Evolutionary conservation across 2,113 vertebrate genomes (phyloP), one percentile per base, ranked within the genome.

Genomic region (Alosa alosa): DNA sequence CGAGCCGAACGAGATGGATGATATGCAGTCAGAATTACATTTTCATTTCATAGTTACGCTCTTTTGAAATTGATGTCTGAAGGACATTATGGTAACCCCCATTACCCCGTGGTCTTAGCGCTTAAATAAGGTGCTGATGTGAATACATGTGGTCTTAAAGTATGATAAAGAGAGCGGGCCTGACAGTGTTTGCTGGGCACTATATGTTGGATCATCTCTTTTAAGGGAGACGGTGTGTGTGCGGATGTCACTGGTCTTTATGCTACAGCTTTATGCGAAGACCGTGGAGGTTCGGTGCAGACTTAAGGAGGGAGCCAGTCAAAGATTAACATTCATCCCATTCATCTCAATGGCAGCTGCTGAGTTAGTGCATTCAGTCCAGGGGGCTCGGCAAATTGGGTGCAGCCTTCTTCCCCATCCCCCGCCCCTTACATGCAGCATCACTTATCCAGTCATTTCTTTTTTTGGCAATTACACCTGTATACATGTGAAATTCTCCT

Each of bases 1-100:
- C 1, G 25, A 72, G 64, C 25, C 9, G 64, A 72, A 72, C 64
- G 25, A 72, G 64, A 72, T 36, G 64, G 64, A 68, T 31, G 64
- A 72, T 72, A 72, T 72, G 64, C 8, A 72, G n/a, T 72, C 13
- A 2, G 64, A 72, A 72, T 36, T 72, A 72, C 60, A 68, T 25
- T 72, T 72, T 25, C 25, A 72, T 72, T 72, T 72, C 64, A 72
- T 72, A 25, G 64, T 72, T 72, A 72, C 64, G 64, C 64, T 36
- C n/a, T 72, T 72, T 68, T n/a, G 22, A 31, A 72, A 72, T 72
- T 36, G 64, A 72, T 68, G 64, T 72, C 25, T 72, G 64, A 72
- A 72, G 64, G 64, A 36, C 64, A 36, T 72, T 72, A 72, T 36
- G 64, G 64, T 31, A 31, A 72, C 64, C 64, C 22, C 64, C 64